Base-by-base conservation (phyloP, 2,797 vertebrate species). In the Gymnoscopelus braueri region DNA sequence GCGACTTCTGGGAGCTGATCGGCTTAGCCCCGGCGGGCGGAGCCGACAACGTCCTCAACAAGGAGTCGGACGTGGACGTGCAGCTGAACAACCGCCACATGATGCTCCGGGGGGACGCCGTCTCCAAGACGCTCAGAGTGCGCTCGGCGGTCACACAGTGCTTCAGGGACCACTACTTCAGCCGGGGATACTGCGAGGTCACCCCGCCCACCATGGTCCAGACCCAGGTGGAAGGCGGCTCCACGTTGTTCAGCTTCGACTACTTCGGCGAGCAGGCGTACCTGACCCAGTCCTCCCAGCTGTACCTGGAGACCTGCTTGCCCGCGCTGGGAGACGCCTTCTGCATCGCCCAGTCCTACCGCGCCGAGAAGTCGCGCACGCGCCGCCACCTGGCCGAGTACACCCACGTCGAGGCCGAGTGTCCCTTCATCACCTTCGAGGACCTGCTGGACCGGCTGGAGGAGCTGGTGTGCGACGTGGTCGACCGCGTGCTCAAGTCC, bases 11-110 rank as follows among this genome's bases (percentile, higher is more conserved):
- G 98, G 97, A 99, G 77, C 92, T 99, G 68, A 66, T 99, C 0
- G 97, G 98, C 1, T 71, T 98, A 26, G 94, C 97, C 50, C 98
- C 98, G 0, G 95, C 98, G 0, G 98, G 98, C 0, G 98, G 98
- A 0, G 96, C 94, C 0, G 98, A 99, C 87, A 99, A 99, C 77
- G 85, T 99, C 3, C 93, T 99, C 87, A 99, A 99, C 0, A 96
- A 99, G 71, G 97, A 98, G 77, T 99, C 97, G 0, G 97, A 99
- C 0, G 97, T 99, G 0, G 98, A 99, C 0, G 96, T 99, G 55
- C 98, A 99, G 78, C 96, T 99, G 26, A 99, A 98, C 95, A 97
- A 99, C 91, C 90, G 98, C 1, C 97, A 99, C 88, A 98, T 99
- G 97, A 92, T 99, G 95, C 95, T 99, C 81, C 91, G 97, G 1